Percentiles rank a stretch among this genome's conserved stretches.
Evolutionary conservation across 2,888 invertebrate genomes (phyloP).

Genomic region (Coecobrya sp.): DNA sequence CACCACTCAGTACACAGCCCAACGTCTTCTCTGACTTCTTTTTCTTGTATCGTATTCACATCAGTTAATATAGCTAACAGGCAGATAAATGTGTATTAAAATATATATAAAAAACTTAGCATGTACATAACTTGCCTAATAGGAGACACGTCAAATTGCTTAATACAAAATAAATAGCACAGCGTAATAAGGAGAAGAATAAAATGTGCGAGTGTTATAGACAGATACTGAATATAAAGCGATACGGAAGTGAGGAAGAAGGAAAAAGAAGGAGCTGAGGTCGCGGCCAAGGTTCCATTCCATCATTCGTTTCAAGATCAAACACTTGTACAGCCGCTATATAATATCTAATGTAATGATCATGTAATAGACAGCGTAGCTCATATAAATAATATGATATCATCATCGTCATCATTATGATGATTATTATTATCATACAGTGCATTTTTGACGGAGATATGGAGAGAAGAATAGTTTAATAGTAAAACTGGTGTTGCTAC

Average conservation of each 20-base stretch:
- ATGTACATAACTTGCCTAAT: background rate
- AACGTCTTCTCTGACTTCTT: background rate
- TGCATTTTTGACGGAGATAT: slow-evolving; percentile 49
- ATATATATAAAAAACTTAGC: background rate
- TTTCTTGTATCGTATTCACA: background rate
- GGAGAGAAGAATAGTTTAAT: slow-evolving; percentile 41
- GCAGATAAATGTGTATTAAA: background rate
- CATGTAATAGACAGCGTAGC: slow-evolving; percentile 68
- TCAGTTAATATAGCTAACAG: background rate
- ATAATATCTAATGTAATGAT: slow-evolving; percentile 72
- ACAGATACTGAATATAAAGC: slow-evolving; percentile 54
- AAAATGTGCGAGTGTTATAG: background rate
- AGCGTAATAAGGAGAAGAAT: background rate
- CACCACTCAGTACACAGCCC: background rate
- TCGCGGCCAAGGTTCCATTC: slow-evolving; percentile 86
- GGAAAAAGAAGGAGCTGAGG: slow-evolving; percentile 86
- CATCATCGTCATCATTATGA: slow-evolving; percentile 73
- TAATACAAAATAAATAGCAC: slow-evolving; percentile 21
- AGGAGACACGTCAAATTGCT: slow-evolving; percentile 26
- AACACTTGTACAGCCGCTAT: slow-evolving; percentile 69
- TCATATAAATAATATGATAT: slow-evolving; percentile 67
- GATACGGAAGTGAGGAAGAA: slow-evolving; percentile 86
- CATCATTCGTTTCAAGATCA: slow-evolving; percentile 82
- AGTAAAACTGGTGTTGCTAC: slow-evolving; percentile 20
- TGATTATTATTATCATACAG: slow-evolving; percentile 56